phyloP scores from a whole-genome alignment of 2,888 invertebrate genomes.

The Agonopterix subpropinquella region DNA sequence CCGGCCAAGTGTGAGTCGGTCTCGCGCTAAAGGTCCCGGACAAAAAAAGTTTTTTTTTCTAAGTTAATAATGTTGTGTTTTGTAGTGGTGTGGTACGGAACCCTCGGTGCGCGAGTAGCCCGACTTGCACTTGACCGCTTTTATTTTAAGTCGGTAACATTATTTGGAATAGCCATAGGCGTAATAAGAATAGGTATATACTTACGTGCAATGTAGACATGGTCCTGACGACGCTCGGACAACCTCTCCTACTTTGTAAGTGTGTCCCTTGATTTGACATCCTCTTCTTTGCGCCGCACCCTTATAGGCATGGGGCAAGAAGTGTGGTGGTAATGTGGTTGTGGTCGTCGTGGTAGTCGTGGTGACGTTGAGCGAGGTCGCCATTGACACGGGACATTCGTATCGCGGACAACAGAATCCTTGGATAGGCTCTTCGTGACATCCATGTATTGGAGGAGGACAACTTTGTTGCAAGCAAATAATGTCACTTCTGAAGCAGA shows the following conservation, averaged over 20 bases:
- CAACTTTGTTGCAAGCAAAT: conserved; percentile 97
- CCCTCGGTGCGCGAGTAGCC: too few relatives aligned
- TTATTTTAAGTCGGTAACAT: not conserved
- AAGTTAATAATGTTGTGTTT: too few relatives aligned
- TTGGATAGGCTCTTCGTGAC: conserved; percentile 93
- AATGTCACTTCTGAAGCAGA: conserved; percentile 97
- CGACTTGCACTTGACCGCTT: too few relatives aligned
- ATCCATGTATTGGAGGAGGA: conserved; percentile 94
- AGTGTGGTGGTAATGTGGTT: conserved; percentile 89
- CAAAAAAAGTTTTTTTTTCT: too few relatives aligned
- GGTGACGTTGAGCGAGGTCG: conserved; percentile 85
- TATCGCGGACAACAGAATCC: conserved; percentile 97
- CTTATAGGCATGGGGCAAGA: conserved; percentile 85
- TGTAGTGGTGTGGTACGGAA: too few relatives aligned
- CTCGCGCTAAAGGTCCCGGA: too few relatives aligned
- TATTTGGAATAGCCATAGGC: not conserved
- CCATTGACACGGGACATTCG: conserved; percentile 94
- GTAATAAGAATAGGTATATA: conserved; percentile 33
- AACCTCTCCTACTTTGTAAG: conserved; percentile 90
- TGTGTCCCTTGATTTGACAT: conserved; percentile 89
- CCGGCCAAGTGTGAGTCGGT: too few relatives aligned
- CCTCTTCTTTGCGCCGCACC: conserved; percentile 85
- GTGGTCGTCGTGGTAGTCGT: conserved; percentile 93
- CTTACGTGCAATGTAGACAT: conserved; percentile 96
- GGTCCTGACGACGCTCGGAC: conserved; percentile 92